Evolutionary conservation across 2,888 invertebrate genomes (phyloP).

Genomic region (Tupiocoris notatus): DNA sequence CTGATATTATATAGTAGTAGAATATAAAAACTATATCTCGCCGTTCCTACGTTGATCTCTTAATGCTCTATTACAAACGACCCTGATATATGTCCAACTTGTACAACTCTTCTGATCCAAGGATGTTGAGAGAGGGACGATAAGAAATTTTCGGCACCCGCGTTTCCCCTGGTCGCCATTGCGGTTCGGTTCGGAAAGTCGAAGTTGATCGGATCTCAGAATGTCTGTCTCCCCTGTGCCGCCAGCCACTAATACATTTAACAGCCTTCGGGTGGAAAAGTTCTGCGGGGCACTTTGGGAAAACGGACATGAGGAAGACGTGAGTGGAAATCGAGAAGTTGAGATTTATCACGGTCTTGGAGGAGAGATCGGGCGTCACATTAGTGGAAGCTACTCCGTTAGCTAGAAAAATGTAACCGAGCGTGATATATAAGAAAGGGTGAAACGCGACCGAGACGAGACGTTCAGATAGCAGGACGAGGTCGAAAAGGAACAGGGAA

Average conservation of each 20-base stretch:
- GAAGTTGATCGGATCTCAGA: neutral
- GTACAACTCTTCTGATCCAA: too few species aligned
- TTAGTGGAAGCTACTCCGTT: constrained; percentile 35
- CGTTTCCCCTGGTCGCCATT: too few species aligned
- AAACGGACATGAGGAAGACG: too few species aligned
- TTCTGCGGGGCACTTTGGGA: neutral
- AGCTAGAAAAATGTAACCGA: constrained; percentile 43
- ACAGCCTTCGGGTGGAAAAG: constrained; percentile 11
- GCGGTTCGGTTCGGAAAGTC: neutral
- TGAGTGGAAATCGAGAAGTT: constrained; percentile 41
- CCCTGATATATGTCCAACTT: too few species aligned
- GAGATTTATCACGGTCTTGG: constrained; percentile 46
- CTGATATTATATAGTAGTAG: too few species aligned
- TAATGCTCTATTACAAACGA: too few species aligned
- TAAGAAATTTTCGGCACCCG: too few species aligned
- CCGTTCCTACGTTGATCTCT: too few species aligned
- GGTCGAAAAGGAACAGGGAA: constrained; percentile 21
- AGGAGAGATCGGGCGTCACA: constrained; percentile 37
- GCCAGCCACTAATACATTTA: constrained; percentile 25
- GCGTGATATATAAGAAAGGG: constrained; percentile 37
- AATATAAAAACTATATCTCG: too few species aligned
- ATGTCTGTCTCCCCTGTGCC: neutral
- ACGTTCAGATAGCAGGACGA: neutral
- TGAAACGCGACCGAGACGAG: neutral
- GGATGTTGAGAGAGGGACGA: too few species aligned